Percentiles rank a stretch among this genome's conserved stretches.
Conservation (phyloP, 2,113 vertebrate species). For the Tichodroma muraria region DNA sequence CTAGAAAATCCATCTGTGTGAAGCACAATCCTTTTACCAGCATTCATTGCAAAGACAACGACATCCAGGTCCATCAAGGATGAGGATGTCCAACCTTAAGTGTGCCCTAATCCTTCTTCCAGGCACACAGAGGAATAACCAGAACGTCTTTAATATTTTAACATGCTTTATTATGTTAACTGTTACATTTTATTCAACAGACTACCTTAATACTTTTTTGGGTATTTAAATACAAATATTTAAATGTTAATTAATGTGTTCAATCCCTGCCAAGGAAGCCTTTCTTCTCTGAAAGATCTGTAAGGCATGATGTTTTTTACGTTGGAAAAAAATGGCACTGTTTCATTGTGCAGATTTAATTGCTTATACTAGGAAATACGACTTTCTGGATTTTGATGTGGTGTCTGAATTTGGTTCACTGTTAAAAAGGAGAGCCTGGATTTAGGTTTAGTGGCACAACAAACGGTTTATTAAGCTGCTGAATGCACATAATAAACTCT, state of each 20-base stretch:
- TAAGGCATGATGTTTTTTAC: background rate
- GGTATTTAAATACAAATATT: background rate
- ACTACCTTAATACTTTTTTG: background rate
- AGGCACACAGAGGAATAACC: background rate
- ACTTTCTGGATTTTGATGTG: background rate
- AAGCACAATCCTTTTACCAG: background rate
- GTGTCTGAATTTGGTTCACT: background rate
- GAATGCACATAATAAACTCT: background rate
- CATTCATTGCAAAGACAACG: background rate
- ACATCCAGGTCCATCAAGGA: background rate
- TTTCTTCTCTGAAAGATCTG: background rate
- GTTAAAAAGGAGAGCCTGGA: background rate
- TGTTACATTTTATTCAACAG: background rate
- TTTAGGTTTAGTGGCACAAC: background rate
- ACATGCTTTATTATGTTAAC: background rate
- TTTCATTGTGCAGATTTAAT: background rate
- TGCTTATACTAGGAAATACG: background rate
- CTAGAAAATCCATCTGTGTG: background rate
- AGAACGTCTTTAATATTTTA: background rate
- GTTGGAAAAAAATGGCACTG: background rate
- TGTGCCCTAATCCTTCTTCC: background rate
- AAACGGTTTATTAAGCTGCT: background rate
- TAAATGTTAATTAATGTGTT: background rate
- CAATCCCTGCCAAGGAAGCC: background rate
- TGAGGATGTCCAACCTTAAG: background rate